A percentile compares a stretch with the other conserved stretches of the same genome.
Conservation (phyloP, 37 sponge, comb jelly and placozoan species). For the Aphrocallistes beatrix region DNA sequence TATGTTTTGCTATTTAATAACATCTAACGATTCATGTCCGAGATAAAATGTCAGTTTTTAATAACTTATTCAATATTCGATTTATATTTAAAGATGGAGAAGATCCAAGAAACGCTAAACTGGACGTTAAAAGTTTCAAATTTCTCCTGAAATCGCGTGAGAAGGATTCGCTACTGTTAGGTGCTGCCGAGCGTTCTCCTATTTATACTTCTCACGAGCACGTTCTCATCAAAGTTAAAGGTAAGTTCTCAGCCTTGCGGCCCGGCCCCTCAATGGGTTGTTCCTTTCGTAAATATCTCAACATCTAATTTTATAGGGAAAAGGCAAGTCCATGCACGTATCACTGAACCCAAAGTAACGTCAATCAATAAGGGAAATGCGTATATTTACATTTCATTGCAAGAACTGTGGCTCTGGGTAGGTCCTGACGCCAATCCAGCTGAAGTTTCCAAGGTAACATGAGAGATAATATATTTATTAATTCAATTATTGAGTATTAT, state of each 20-base stretch:
- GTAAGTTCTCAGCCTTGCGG: no score
- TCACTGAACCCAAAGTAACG: background rate
- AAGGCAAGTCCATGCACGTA: constrained; percentile 8
- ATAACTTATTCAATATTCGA: background rate
- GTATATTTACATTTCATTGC: background rate
- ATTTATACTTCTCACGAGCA: constrained; percentile 6
- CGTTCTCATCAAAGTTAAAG: background rate
- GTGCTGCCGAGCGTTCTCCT: constrained; percentile 1
- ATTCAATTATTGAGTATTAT: no score
- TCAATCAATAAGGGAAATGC: background rate
- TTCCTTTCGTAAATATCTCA: no score
- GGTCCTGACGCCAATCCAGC: background rate
- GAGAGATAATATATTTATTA: background rate
- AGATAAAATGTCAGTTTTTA: no score
- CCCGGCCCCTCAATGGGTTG: no score
- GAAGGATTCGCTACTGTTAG: background rate
- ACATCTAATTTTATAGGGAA: background rate
- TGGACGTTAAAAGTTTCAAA: background rate
- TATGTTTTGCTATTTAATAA: no score
- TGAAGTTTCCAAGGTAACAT: background rate
- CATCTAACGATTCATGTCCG: no score
- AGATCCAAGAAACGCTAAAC: background rate
- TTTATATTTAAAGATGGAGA: background rate
- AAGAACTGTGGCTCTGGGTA: constrained; percentile 12
- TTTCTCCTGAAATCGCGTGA: background rate